Conservation (phyloP, 2,888 invertebrate species). For the Meta bourneti region DNA sequence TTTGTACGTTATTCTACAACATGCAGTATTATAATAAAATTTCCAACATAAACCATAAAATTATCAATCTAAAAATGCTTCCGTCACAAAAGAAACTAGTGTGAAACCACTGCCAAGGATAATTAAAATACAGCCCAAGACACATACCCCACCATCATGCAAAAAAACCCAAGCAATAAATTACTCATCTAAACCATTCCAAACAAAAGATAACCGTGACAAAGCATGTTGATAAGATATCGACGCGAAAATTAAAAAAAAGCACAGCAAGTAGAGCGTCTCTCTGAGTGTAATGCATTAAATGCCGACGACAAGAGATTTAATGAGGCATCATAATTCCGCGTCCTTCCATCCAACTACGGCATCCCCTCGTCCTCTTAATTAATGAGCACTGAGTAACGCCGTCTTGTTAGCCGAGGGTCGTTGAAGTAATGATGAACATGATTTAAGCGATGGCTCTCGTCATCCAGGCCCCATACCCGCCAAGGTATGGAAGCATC, state of each 20-base stretch:
- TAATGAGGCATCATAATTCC: conserved; percentile 49
- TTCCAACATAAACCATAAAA: too few relatives aligned
- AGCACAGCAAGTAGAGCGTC: neutral
- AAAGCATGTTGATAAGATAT: neutral
- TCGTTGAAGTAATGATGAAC: conserved; percentile 48
- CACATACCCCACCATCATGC: neutral
- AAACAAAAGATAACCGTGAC: neutral
- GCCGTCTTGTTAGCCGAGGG: conserved; percentile 40
- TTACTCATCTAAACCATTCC: neutral
- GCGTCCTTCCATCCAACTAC: neutral
- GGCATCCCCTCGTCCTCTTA: neutral
- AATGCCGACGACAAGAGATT: conserved; percentile 37
- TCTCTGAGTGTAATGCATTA: conserved; percentile 6
- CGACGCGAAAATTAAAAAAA: neutral
- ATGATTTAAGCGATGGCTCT: conserved; percentile 9
- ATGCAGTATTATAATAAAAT: too few relatives aligned
- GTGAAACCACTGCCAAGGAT: too few relatives aligned
- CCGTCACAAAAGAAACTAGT: too few relatives aligned
- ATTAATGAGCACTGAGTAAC: conserved; percentile 56
- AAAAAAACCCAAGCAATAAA: neutral
- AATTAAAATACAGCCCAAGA: too few relatives aligned
- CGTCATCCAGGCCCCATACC: neutral
- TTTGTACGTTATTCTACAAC: too few relatives aligned
- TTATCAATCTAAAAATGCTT: too few relatives aligned
- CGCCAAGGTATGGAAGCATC: conserved; percentile 17